These are phyloP conservation scores for Lagria hirta DNA, from an alignment of 2,888 invertebrate species.

Conservation along the genomic window DNA sequence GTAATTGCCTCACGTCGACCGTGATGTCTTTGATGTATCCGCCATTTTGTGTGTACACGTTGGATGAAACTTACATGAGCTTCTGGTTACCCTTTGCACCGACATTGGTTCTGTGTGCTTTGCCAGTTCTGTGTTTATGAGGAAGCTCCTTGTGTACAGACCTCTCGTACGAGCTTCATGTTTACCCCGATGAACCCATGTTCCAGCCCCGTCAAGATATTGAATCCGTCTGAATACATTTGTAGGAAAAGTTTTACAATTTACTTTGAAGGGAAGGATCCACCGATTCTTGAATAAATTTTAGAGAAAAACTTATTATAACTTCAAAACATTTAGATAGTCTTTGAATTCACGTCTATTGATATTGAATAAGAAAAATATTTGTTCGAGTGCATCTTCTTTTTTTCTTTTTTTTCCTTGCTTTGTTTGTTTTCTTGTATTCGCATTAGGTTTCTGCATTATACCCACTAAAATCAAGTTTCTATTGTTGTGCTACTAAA, in stretches of 20 bases:
- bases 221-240: conserved; percentile 25
- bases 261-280: conserved; percentile 13
- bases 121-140: conserved; percentile 31
- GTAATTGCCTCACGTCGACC: conserved; percentile 52
- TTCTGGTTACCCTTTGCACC: conserved; percentile 44
- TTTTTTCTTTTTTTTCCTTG: too few relatives aligned
- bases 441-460: too few relatives aligned
- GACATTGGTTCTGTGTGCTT: conserved; percentile 41
- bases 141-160: conserved; percentile 34
- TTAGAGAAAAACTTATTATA: too few relatives aligned
- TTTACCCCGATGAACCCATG: conserved; percentile 20
- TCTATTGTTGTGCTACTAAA: too few relatives aligned
- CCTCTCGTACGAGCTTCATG: conserved; percentile 30
- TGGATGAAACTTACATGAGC: conserved; percentile 55
- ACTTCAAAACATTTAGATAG: too few relatives aligned
- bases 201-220: conserved; percentile 26
- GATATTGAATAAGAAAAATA: too few relatives aligned
- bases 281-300: too few relatives aligned
- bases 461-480: too few relatives aligned
- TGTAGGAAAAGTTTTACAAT: conserved; percentile 28
- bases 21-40: conserved; percentile 52
- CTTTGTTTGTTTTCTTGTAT: too few relatives aligned
- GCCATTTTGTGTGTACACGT: conserved; percentile 52
- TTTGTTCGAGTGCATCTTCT: too few relatives aligned
- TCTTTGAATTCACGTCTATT: too few relatives aligned